Conservation (phyloP, 2,113 vertebrate genomes). For the Globicephala melas region DNA sequence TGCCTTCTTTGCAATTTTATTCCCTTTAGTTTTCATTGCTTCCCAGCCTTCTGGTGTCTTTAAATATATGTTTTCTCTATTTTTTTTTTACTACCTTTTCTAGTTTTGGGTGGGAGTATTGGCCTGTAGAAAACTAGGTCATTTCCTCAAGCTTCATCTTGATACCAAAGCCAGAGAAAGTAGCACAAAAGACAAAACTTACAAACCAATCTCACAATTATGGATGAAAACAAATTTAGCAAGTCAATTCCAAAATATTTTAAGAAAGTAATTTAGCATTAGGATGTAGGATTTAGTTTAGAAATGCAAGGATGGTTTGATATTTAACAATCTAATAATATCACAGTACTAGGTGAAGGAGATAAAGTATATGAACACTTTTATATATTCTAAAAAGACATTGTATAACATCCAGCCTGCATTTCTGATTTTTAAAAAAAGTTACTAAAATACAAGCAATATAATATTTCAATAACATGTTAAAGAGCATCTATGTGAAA, state of each 20-base stretch:
- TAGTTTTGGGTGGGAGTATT: background rate
- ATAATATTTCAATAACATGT: background rate
- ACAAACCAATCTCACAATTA: background rate
- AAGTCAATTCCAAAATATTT: background rate
- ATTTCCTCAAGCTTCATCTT: background rate
- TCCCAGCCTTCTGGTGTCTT: background rate
- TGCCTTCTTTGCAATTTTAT: background rate
- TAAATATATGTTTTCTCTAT: background rate
- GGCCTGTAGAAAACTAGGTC: background rate
- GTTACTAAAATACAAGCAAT: background rate
- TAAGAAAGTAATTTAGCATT: background rate
- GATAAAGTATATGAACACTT: background rate
- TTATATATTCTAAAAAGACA: background rate
- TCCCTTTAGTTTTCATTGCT: background rate
- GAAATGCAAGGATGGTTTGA: slow-evolving; percentile 26
- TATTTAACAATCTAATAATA: slow-evolving; percentile 1
- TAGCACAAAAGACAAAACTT: background rate
- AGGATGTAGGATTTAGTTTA: background rate
- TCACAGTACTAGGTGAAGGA: background rate
- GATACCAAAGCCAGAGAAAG: background rate
- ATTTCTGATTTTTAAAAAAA: background rate
- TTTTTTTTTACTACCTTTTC: background rate
- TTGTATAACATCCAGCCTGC: background rate
- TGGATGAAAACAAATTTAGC: background rate
- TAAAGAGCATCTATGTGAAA: background rate